A percentile compares a stretch with the other conserved stretches of the same genome.
phyloP scores from a whole-genome alignment of 1,140 invertebrate species.

The Adelges cooleyi region DNA sequence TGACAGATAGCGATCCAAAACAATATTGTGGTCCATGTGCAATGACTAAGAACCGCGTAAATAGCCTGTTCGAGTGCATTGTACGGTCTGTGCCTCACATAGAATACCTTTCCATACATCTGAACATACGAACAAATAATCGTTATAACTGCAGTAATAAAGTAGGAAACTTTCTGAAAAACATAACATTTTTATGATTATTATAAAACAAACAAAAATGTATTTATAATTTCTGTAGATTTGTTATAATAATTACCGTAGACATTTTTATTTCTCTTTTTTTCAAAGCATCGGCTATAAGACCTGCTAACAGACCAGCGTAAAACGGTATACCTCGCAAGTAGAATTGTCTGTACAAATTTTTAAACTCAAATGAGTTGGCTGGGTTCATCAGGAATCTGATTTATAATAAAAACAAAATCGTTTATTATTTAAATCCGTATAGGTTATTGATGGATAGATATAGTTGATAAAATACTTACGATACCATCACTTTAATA shows the following conservation, averaged over 20 bases:
- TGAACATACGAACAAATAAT: neutral
- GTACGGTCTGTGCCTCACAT: slow-evolving; percentile 27
- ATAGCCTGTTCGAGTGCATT: slow-evolving; percentile 42
- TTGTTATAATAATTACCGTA: neutral
- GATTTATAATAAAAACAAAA: too few species aligned
- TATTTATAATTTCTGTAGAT: neutral
- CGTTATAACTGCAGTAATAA: neutral
- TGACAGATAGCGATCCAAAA: neutral
- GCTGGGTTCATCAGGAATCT: neutral
- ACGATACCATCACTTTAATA: slow-evolving; percentile 4
- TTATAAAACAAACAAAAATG: neutral
- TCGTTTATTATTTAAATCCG: too few species aligned
- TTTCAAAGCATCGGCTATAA: neutral
- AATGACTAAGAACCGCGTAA: slow-evolving; percentile 44
- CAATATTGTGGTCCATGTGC: neutral
- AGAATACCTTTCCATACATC: slow-evolving; percentile 8
- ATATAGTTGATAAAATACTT: too few species aligned
- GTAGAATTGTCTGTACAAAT: neutral
- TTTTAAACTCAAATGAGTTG: neutral
- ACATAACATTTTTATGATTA: neutral
- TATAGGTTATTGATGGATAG: too few species aligned
- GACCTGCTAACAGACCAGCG: neutral
- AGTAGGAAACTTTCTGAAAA: neutral
- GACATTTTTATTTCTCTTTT: neutral
- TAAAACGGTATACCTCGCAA: neutral